Conservation (phyloP, 2,888 invertebrate genomes). For the Hesperia comma region DNA sequence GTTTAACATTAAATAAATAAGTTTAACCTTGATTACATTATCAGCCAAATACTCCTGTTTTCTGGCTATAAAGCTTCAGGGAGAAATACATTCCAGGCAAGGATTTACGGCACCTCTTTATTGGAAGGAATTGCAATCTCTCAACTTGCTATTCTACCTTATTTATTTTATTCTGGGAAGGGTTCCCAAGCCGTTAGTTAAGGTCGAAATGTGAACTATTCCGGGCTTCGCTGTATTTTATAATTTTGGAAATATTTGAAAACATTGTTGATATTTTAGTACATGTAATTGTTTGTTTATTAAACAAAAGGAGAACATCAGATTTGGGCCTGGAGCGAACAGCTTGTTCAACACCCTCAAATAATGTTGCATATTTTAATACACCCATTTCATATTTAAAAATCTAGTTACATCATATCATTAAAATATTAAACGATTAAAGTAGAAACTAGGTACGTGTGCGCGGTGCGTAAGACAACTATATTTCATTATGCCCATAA, state of each 20-base stretch:
- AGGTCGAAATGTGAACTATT: background rate
- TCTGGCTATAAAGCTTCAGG: constrained; percentile 5
- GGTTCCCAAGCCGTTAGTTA: constrained; percentile 1
- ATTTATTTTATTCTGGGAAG: constrained; percentile 18
- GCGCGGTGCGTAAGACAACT: no score
- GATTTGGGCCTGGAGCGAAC: no score
- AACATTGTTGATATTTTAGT: no score
- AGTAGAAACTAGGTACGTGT: no score
- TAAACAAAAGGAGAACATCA: no score
- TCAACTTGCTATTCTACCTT: constrained; percentile 14
- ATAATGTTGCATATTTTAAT: no score
- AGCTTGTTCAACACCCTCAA: no score
- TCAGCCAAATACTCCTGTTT: background rate
- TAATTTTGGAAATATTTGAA: background rate
- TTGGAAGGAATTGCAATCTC: constrained; percentile 31
- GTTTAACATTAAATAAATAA: background rate
- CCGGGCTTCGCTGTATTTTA: background rate
- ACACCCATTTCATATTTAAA: no score
- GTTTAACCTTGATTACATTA: background rate
- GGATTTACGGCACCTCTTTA: constrained; percentile 32
- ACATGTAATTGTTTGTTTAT: no score
- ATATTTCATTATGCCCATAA: no score
- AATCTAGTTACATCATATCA: no score
- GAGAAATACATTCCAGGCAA: constrained; percentile 15
- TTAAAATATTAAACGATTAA: no score